A percentile compares a stretch with the other conserved stretches of the same genome.
phyloP scores from a whole-genome alignment of 1,140 invertebrate species.

The Calosoma granatense region DNA sequence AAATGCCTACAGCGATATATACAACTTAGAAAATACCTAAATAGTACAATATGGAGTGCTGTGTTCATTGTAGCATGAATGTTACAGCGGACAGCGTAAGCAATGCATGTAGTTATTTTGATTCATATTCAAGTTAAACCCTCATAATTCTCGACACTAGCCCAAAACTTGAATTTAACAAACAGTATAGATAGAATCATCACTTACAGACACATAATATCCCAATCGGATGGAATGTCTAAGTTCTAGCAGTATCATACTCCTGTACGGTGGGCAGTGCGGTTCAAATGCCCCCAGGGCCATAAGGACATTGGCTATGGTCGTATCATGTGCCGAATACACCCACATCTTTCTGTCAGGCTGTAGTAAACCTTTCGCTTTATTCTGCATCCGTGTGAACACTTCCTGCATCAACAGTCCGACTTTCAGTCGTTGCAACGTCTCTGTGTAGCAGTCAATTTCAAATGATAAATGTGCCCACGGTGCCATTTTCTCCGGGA shows the following conservation, averaged over 20 bases:
- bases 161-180: too few relatives aligned
- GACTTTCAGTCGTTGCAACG: conserved; percentile 42
- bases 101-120: too few relatives aligned
- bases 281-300: conserved; percentile 61
- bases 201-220: conserved; percentile 23
- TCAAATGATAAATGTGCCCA: conserved; percentile 42
- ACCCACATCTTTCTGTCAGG: conserved; percentile 55
- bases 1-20: conserved; percentile 35
- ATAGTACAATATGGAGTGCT: too few relatives aligned
- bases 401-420: conserved; percentile 48
- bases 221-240: conserved; percentile 26
- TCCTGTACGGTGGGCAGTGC: conserved; percentile 61
- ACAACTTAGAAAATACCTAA: background rate
- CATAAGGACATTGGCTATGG: conserved; percentile 64
- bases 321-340: conserved; percentile 77
- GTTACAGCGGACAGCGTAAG: too few relatives aligned
- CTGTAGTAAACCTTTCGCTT: conserved; percentile 20
- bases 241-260: conserved; percentile 64
- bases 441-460: conserved; percentile 37
- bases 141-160: too few relatives aligned
- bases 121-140: too few relatives aligned
- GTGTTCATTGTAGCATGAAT: too few relatives aligned
- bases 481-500: conserved; percentile 38
- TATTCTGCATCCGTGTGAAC: conserved; percentile 10
- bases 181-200: conserved; percentile 25